Evolutionary conservation across 2,888 invertebrate genomes (phyloP), one percentile per base, ranked within the genome.

Genomic region (Oxystoma pomonae): DNA sequence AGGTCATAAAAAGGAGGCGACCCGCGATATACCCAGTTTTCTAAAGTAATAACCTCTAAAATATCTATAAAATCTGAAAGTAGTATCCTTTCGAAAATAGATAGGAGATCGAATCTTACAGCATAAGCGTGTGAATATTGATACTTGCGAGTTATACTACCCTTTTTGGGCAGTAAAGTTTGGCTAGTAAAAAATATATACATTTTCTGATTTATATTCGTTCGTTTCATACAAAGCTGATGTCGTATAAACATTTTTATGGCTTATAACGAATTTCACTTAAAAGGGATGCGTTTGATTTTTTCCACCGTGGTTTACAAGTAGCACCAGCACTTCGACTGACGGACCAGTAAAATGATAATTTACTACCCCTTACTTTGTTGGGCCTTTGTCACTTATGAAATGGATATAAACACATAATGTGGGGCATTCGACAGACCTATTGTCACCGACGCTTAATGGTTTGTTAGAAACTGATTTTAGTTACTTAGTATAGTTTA

Each of bases 191-290:
- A 74, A 53, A 64, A 66, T 66, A 64, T 64, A 66, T 64, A 66
- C 64, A 64, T 62, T 51, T 35, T 60, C 57, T 66, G 66, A 66
- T 66, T 66, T 66, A 66, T 66, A 59, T 57, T 64, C 66, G 58
- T 53, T n/a, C 62, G 62, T 59, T 72, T 73, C 72, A 75, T 75
- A 73, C 74, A 75, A 74, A 74, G 70, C 68, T 63, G n/a, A 69
- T 67, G 68, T 73, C 74, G 72, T 73, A 75, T 74, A 70, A 69
- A 68, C 67, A 64, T 57, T 72, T 76, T 76, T 75, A 76, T 75
- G 68, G 75, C 74, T 72, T 75, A 75, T 75, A 76, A 75, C 75
- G 76, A 74, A 75, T 75, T 73, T 74, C 68, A 71, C 70, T 72
- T 69, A 70, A 35, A 35, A 73, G 73, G 75, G 74, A 72, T 72